Percentiles rank a stretch among this genome's conserved stretches.
Conservation (phyloP, 1,140 invertebrate species). For the Teleogryllus occipitalis region DNA sequence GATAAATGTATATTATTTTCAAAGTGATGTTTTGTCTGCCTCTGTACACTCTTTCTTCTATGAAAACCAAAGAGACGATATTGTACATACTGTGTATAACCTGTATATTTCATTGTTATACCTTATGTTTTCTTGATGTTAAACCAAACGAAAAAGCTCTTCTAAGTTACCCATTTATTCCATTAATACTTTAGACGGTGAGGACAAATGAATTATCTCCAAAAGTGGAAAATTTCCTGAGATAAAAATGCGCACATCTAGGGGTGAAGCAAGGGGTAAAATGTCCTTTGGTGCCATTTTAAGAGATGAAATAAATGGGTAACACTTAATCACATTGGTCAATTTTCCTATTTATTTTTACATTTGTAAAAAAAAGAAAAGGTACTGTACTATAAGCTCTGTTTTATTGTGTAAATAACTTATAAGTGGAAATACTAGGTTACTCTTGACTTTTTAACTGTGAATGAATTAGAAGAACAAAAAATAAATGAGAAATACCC, state of each 20-base stretch:
- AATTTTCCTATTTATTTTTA: background rate
- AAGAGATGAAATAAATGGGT: background rate
- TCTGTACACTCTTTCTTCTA: background rate
- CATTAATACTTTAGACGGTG: background rate
- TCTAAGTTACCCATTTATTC: background rate
- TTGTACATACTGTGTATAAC: background rate
- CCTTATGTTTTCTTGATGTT: too few relatives aligned
- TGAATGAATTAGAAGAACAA: conserved; percentile 5
- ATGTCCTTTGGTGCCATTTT: background rate
- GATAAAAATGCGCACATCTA: background rate
- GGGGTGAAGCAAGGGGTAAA: background rate
- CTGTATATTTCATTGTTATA: background rate
- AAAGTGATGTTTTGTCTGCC: background rate
- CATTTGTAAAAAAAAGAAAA: background rate
- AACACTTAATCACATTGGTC: background rate
- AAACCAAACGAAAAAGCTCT: background rate
- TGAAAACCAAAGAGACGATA: background rate
- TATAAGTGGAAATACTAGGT: background rate
- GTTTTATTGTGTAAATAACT: background rate
- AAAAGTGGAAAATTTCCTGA: background rate
- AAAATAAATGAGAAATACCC: background rate
- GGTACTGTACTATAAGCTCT: background rate
- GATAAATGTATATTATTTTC: background rate
- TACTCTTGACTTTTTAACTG: background rate
- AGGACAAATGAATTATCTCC: background rate